phyloP scores from a whole-genome alignment of 2,113 vertebrate species.

The Riparia riparia region DNA sequence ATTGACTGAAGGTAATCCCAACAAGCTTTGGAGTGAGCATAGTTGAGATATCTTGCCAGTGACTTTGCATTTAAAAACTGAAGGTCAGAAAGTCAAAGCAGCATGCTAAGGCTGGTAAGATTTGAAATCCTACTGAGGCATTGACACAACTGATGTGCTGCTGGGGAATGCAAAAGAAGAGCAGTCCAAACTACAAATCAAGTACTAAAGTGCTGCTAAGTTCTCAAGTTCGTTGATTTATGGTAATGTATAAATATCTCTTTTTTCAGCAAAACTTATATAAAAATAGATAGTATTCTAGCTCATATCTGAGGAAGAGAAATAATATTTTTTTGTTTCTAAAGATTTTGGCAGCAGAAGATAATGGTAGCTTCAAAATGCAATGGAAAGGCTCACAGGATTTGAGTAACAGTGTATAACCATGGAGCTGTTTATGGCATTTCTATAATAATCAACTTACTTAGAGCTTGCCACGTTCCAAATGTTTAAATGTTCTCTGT shows the following conservation, averaged over 20 bases:
- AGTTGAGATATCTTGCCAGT: background rate
- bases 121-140: background rate
- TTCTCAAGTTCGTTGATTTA: background rate
- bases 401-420: background rate
- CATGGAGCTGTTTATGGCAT: background rate
- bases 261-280: background rate
- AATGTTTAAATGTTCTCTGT: background rate
- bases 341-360: background rate
- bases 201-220: background rate
- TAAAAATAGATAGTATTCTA: background rate
- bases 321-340: background rate
- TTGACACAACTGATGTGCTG: background rate
- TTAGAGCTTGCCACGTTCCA: background rate
- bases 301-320: background rate
- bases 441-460: background rate
- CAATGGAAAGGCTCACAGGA: background rate
- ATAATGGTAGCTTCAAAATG: background rate
- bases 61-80: conserved; percentile 40
- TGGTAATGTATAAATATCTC: conserved; percentile 22
- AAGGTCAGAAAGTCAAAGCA: conserved; percentile 55
- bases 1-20: conserved; percentile 49
- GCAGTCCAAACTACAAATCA: background rate
- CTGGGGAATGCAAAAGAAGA: background rate
- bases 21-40: background rate
- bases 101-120: background rate